Base-by-base conservation (phyloP, 2,797 vertebrate species). In the Manis javanica region DNA sequence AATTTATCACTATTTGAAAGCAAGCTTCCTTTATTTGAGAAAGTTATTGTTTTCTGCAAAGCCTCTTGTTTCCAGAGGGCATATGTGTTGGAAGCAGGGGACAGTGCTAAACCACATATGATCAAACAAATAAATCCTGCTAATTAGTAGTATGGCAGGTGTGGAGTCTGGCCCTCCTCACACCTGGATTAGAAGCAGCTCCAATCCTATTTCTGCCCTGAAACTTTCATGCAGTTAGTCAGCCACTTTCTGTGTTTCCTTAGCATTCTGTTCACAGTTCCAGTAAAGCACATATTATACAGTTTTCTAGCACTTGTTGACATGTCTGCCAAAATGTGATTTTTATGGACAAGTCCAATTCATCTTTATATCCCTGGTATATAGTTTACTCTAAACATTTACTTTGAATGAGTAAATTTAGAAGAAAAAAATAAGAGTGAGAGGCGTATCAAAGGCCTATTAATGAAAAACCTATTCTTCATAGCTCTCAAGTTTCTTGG, bases 321-420 rank as follows among this genome's bases (percentile, higher is more conserved):
- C 55, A 46, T 66, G 29, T 63, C 23, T 71, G 59, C 39, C 66
- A 29, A 95, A 55, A 75, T 68, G 64, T 64, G 53, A 88, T 88
- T 84, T 11, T 75, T 71, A 71, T 37, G 23, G 39, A 53, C 23
- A 82, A 51, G 46, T 59, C 63, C 39, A 77, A 66, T 81, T 96
- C 39, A 55, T 85, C 53, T 85, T 77, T 95, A 42, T 86, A 61
- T 78, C 8, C 64, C 21, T 61, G n/a, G 29, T 86, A 90, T 77
- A 55, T 49, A 37, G 39, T 66, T 92, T 49, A 53, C 63, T 55
- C 34, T 87, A 87, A 83, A 55, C 59, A 75, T 61, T 93, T 93
- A 37, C 57, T 82, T 82, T 39, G 9, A 90, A 37, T 69, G 61
- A 93, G 88, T 94, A 37, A 26, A 90, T 84, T 72, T 86, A 16